phyloP scores from a whole-genome alignment of 30 jellyfish, hydroid and myxozoan genomes.

The Aurelia sp. region DNA sequence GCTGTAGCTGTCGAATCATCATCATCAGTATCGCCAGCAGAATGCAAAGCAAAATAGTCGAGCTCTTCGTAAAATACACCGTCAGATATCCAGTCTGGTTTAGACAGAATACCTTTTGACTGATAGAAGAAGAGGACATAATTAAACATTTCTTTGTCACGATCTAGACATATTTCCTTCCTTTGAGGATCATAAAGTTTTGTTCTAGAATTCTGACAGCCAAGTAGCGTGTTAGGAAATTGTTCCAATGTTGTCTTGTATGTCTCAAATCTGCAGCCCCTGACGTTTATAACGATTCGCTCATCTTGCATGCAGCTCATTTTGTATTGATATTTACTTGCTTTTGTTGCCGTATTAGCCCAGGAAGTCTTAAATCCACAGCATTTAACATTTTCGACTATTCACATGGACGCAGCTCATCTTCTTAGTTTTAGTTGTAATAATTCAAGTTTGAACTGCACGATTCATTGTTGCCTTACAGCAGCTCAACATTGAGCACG shows the following conservation, averaged over 20 bases:
- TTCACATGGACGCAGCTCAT: too few species aligned
- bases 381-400: too few species aligned
- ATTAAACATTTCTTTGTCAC: conserved; percentile 53
- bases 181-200: conserved; percentile 19
- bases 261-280: conserved; percentile 71
- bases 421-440: too few species aligned
- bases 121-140: conserved; percentile 63
- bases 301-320: conserved; percentile 31
- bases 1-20: background rate
- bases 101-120: conserved; percentile 69
- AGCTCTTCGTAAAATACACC: conserved; percentile 50
- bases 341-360: too few species aligned
- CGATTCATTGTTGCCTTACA: too few species aligned
- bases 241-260: conserved; percentile 32
- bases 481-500: too few species aligned
- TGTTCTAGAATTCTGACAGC: conserved; percentile 37
- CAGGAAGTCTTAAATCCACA: too few species aligned
- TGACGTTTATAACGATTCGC: conserved; percentile 55
- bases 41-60: conserved; percentile 22
- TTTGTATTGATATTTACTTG: too few species aligned
- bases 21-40: background rate
- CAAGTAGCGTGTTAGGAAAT: conserved; percentile 73
- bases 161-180: conserved; percentile 41
- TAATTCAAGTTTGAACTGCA: too few species aligned
- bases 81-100: conserved; percentile 54